Percentiles rank a stretch among this genome's conserved stretches.
Evolutionary conservation across 2,888 invertebrate species (phyloP).

Genomic region (Norana najaformis): DNA sequence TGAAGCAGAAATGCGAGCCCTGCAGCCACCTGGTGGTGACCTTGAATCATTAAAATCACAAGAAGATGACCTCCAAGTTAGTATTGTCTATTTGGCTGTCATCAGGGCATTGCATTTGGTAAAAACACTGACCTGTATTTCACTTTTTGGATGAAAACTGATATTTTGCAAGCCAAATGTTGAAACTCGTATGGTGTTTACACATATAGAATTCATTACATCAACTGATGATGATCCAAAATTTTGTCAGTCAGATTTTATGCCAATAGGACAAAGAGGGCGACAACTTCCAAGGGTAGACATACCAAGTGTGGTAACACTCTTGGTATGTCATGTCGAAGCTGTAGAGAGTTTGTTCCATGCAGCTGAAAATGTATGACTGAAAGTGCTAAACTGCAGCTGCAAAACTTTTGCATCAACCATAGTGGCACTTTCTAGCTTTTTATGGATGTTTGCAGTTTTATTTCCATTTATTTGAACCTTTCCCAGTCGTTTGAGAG

Average conservation of each 20-base stretch:
- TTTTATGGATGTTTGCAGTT: too few relatives aligned
- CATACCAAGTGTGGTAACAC: neutral
- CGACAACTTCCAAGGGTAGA: neutral
- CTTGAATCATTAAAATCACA: constrained; percentile 34
- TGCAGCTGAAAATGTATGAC: neutral
- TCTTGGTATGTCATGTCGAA: neutral
- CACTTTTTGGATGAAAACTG: neutral
- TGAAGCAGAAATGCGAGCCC: constrained; percentile 29
- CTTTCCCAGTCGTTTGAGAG: too few relatives aligned
- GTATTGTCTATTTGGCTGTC: neutral
- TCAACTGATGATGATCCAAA: neutral
- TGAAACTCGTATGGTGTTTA: neutral
- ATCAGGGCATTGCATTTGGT: neutral
- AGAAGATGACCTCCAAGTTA: constrained; percentile 35
- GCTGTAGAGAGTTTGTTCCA: neutral
- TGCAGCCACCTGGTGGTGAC: constrained; percentile 35
- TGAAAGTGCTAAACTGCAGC: neutral
- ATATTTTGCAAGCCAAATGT: neutral
- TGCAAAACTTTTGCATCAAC: neutral
- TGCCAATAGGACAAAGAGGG: neutral
- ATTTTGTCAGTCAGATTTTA: neutral
- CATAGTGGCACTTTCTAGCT: too few relatives aligned
- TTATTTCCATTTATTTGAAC: too few relatives aligned
- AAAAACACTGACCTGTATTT: neutral
- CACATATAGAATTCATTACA: neutral